Evolutionary conservation across 2,113 vertebrate genomes (phyloP).

Genomic region (Scomber japonicus): DNA sequence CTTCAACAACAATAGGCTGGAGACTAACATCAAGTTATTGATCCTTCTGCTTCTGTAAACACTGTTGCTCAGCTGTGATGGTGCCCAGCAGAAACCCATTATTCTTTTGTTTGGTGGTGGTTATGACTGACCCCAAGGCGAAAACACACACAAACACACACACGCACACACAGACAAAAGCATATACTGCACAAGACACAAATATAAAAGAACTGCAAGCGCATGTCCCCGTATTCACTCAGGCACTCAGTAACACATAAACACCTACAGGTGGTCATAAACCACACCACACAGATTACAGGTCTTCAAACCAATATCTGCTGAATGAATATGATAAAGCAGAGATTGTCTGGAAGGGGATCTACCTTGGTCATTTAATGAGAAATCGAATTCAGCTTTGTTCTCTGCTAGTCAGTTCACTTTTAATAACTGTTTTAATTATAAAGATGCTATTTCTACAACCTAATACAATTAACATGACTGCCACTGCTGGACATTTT

Average conservation of each 20-base stretch:
- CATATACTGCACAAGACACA: not conserved
- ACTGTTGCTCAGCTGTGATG: slow-evolving; percentile 38
- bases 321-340: too few relatives aligned
- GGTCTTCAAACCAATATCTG: too few relatives aligned
- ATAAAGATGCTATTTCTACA: not conserved
- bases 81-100: slow-evolving; percentile 38
- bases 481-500: not conserved
- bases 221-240: not conserved
- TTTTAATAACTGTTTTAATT: not conserved
- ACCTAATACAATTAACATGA: not conserved
- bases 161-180: too few relatives aligned
- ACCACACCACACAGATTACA: too few relatives aligned
- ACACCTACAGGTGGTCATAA: too few relatives aligned
- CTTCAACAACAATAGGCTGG: not conserved
- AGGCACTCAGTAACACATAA: not conserved
- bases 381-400: too few relatives aligned
- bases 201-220: not conserved
- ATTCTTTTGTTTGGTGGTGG: slow-evolving; percentile 46
- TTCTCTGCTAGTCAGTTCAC: not conserved
- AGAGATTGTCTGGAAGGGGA: too few relatives aligned
- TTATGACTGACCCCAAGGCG: slow-evolving; percentile 34
- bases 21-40: slow-evolving; percentile 47
- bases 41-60: slow-evolving; percentile 39
- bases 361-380: too few relatives aligned
- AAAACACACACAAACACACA: not conserved